phyloP scores from a whole-genome alignment of 2,888 invertebrate species.

The Creontiades dilutus region DNA sequence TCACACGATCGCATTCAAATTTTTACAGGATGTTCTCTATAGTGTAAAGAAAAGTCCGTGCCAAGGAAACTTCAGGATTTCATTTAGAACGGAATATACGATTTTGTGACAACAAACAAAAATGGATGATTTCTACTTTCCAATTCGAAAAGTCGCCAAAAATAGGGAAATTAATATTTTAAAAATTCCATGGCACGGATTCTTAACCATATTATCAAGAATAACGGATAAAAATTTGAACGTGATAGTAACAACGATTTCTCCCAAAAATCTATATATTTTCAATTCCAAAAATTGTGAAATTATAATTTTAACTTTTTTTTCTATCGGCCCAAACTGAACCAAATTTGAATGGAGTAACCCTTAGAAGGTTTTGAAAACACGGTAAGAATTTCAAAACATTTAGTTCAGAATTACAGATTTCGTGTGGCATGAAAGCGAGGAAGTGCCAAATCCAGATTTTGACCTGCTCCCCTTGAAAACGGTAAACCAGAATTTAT shows the following conservation, averaged over 20 bases:
- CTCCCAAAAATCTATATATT: background rate
- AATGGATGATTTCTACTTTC: background rate
- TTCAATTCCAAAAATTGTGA: constrained; percentile 16
- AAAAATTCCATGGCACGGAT: background rate
- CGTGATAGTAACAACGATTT: constrained; percentile 2
- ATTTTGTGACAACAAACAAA: background rate
- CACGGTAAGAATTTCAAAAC: background rate
- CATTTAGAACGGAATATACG: constrained; percentile 1
- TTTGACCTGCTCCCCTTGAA: background rate
- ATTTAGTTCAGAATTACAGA: background rate
- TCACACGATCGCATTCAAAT: background rate
- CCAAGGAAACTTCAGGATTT: background rate
- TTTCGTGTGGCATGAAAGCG: background rate
- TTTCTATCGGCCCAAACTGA: constrained; percentile 7
- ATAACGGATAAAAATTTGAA: constrained; percentile 9
- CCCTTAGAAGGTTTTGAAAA: background rate
- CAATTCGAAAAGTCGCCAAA: constrained; percentile 6
- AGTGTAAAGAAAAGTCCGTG: constrained; percentile 27
- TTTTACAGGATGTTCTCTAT: background rate
- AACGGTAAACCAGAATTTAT: too few species aligned
- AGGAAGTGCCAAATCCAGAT: background rate
- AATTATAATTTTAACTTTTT: background rate
- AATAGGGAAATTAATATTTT: background rate
- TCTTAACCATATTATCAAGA: background rate
- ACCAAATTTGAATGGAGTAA: constrained; percentile 18